Conservation (phyloP, 2,113 vertebrate genomes). For the Lepus americanus region DNA sequence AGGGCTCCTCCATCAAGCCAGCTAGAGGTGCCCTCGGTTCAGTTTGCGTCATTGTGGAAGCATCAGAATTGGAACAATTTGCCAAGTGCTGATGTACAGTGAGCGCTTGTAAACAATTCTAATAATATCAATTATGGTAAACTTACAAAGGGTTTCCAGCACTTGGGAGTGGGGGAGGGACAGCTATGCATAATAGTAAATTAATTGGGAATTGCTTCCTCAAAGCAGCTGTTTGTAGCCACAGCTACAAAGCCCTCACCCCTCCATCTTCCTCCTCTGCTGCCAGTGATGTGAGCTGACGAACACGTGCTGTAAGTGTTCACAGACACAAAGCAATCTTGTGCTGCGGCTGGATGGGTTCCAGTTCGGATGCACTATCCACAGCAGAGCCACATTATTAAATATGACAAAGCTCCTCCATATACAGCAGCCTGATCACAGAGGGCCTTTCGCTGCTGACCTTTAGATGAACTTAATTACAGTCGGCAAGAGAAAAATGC, state of each 20-base stretch:
- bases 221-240: constrained; percentile 58
- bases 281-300: neutral
- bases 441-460: constrained; percentile 71
- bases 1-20: neutral
- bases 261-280: neutral
- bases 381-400: constrained; percentile 74
- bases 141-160: constrained; percentile 35
- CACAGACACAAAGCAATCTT: constrained; percentile 63
- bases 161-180: neutral
- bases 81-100: constrained; percentile 25
- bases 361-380: constrained; percentile 71
- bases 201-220: constrained; percentile 65
- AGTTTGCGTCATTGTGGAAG: neutral
- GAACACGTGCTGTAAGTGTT: constrained; percentile 23
- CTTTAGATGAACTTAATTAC: constrained; percentile 81
- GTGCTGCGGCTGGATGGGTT: constrained; percentile 48
- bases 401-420: constrained; percentile 77
- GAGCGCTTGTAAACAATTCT: constrained; percentile 35
- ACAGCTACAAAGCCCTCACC: neutral
- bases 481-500: constrained; percentile 81
- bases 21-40: neutral
- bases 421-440: neutral
- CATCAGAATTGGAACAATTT: neutral
- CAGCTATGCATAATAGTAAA: constrained; percentile 12
- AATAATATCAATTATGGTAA: constrained; percentile 58